Evolutionary conservation across 1,140 invertebrate species (phyloP), one percentile per base, ranked within the genome.

Genomic region (Listronotus bonariensis): DNA sequence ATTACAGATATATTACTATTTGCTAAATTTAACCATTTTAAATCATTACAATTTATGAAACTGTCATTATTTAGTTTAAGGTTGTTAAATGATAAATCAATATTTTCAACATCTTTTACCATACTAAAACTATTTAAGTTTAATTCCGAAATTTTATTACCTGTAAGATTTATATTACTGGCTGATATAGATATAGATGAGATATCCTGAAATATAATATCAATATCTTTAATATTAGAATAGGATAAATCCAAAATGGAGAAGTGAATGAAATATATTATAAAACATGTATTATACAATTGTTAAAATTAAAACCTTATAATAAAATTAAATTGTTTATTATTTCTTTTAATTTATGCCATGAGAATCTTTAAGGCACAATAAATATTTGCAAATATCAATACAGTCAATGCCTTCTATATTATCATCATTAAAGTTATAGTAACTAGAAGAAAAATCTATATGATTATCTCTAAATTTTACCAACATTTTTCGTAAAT

Each of bases 281-380:
- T 26, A 26, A 26, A 26, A 26, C 20, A 3, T 26, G 20, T 3
- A 26, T 26, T 26, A 26, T 26, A 26, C 1, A 26, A 26, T 26
- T 26, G 20, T 26, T 26, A 3, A 26, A 26, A 26, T 26, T 26
- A 26, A 26, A 26, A 5, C n/a, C n/a, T n/a, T n/a, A n/a, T n/a
- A n/a, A n/a, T n/a, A n/a, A n/a, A n/a, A n/a, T n/a, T n/a, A n/a
- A n/a, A n/a, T 26, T 26, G 20, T 26, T 26, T 26, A 3, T 3
- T 5, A 26, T 26, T 26, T 26, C 1, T 26, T 14, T 46, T 64
- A 65, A 52, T 65, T 65, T 12, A 65, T 65, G 0, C 63, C 63
- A 31, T 65, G 63, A 0, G 63, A 57, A 42, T 65, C 63, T 58
- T 65, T 42, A n/a, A 58, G 20, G 20, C 63, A 65, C 12, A 65